Base-by-base conservation (phyloP, 2,888 invertebrate species). In the Drosophila parthenogenetica region DNA sequence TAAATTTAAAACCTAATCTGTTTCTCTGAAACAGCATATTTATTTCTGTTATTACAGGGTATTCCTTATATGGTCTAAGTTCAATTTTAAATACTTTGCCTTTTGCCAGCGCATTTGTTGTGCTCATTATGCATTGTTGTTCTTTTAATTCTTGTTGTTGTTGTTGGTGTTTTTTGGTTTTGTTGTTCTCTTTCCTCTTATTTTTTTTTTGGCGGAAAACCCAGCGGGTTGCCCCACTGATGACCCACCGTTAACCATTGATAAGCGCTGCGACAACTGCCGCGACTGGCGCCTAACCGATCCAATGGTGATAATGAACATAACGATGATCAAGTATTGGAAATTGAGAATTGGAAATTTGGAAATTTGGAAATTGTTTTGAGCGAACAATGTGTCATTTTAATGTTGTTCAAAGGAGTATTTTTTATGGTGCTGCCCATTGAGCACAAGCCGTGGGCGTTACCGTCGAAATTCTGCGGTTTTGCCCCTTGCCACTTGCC, bases 381-480 rank as follows among this genome's bases (percentile, higher is more conserved):
- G 32, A 19, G 7, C 43, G 60, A 53, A 72, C 80, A 80, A 89
- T 87, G 85, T 87, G 85, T 89, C 89, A 85, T 84, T 81, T 89
- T 84, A 79, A 89, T 84, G 73, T 63, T 69, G 60, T 59, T 79
- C 62, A 54, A 63, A 29, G 8, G 76, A 86, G 83, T 72, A 83
- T 80, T 88, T 72, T 88, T 76, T 83, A 80, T 67, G 69, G 29
- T 29, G 29, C 29, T 63, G 55, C 62, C 59, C 77, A 75, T 72
- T 81, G 60, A 70, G 22, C 60, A 46, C 11, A 35, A 35, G 37
- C 59, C 58, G 60, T 69, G 39, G 66, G 58, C 70, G 67, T 61
- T 63, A 61, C 64, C 54, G 40, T 11, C 0, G 13, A 35, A 50
- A 71, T 65, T 50, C 51, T 46, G 50, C 7, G 45, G 39, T 45